Base-by-base conservation (phyloP, 2,888 invertebrate genomes). In the Eupithecia pulchellata region DNA sequence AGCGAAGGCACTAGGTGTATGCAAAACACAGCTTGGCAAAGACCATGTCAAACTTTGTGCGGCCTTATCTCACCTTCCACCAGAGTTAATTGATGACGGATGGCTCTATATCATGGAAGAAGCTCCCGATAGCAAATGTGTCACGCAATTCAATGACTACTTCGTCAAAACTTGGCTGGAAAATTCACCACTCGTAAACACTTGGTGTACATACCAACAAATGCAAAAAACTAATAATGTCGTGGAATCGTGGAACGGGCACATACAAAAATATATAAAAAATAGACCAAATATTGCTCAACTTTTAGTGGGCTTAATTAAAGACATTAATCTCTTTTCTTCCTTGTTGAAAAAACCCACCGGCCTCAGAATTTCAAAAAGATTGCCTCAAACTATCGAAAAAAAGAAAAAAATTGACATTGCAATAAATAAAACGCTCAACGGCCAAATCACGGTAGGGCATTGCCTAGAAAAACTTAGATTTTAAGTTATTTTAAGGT, bases 221-320 rank as follows among this genome's bases (percentile, higher is more conserved):
- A 39, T 42, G 42, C 55, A 72, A 11, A 72, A 65, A 66, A 66
- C 68, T 42, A 71, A 71, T 71, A 71, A 71, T 72, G 66, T 57
- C 68, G 72, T 72, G 17, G 68, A 72, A 58, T 57, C 39, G 42
- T 72, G 72, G 72, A 72, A 66, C 52, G 68, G 64, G 17, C 65
- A 66, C 32, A 69, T 72, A 36, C 32, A 47, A 72, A 69, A 72
- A 29, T 66, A 64, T 57, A 64, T 72, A 11, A 68, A n/a, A 72
- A 47, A 63, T 42, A 72, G 68, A 20, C 68, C 67, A 61, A 71
- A 71, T 36, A 64, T 71, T 64, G 71, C 67, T 32, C 64, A 71
- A 39, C 64, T 71, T 58, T 60, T 68, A 47, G 64, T 67, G 64
- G 71, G 71, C n/a, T n/a, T n/a, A n/a, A n/a, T n/a, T n/a, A n/a